Percentiles rank a stretch among this genome's conserved stretches.
Conservation (phyloP, 2,888 invertebrate species). For the Tolmerus cingulatus region DNA sequence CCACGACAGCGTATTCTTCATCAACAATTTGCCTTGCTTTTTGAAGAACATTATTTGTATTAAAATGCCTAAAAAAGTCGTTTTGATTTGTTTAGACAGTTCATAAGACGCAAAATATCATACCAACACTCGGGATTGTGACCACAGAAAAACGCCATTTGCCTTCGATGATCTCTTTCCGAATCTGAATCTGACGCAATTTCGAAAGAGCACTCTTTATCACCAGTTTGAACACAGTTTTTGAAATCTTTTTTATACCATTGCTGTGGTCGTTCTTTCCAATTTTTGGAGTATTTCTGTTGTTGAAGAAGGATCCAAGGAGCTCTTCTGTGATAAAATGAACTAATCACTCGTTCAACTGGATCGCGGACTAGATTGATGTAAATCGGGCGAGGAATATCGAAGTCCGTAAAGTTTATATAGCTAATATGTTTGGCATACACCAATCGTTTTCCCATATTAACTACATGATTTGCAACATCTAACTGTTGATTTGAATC, state of each 20-base stretch:
- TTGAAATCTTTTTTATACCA: conserved; percentile 74
- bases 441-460: conserved; percentile 77
- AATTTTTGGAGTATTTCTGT: conserved; percentile 51
- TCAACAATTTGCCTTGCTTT: conserved; percentile 85
- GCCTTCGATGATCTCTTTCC: conserved; percentile 82
- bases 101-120: conserved; percentile 58
- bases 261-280: conserved; percentile 27
- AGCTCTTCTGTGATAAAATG: conserved; percentile 86
- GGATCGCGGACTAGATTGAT: conserved; percentile 87
- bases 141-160: conserved; percentile 88
- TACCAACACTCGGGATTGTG: conserved; percentile 83
- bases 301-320: conserved; percentile 89
- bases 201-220: conserved; percentile 81
- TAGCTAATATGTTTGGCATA: conserved; percentile 89
- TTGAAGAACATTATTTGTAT: conserved; percentile 80
- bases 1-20: conserved; percentile 85
- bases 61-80: conserved; percentile 74
- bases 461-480: conserved; percentile 73
- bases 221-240: conserved; percentile 80
- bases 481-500: conserved; percentile 70
- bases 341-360: conserved; percentile 84
- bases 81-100: not conserved
- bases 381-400: conserved; percentile 81
- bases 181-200: conserved; percentile 79
- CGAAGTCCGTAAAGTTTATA: conserved; percentile 82